Base-by-base conservation (phyloP, 2,797 vertebrate genomes). In the Helarctos malayanus region DNA sequence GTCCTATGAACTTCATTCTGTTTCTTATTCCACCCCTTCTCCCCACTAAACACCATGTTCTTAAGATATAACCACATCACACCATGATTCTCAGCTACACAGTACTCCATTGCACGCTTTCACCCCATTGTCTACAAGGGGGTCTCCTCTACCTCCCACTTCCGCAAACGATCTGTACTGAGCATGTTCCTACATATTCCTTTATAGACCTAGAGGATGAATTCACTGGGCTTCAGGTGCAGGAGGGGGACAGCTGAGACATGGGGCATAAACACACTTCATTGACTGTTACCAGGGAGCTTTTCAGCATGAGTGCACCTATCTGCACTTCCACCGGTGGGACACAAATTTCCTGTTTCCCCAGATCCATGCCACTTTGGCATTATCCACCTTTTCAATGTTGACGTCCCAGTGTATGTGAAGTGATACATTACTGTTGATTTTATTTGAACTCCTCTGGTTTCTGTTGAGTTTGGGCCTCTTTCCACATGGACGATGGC, bases 61-160 rank as follows among this genome's bases (percentile, higher is more conserved):
- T 54, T 29, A 83, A 79, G 63, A 21, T 27, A 13, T 2, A 41
- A 4, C 21, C 29, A 2, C 7, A 6, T 6, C 0, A 1, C 2
- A 14, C 49, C 16, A 1, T 5, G 2, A 41, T 45, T 75, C 57
- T 68, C 23, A 19, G n/a, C 15, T 27, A 15, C 5, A 7, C n/a
- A 2, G 27, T 2, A 2, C 47, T 47, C 61, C 35, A 0, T 13
- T 27, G 45, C 7, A 4, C 0, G 71, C 4, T 0, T 65, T 13
- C n/a, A 18, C 29, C 12, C 14, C 29, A 12, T 47, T 18, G 2
- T 59, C 65, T 41, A 19, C 63, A 68, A 41, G 0, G 6, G 49
- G 45, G n/a, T 73, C 65, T 73, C 59, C 45, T 65, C 92, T 29
- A 21, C 79, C 25, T 89, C 57, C 54, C 1, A 0, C 65, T 57